These are phyloP conservation scores for Chlamydotis undulata DNA, from an alignment of 2,113 vertebrate genomes.

Conservation along the genomic window DNA sequence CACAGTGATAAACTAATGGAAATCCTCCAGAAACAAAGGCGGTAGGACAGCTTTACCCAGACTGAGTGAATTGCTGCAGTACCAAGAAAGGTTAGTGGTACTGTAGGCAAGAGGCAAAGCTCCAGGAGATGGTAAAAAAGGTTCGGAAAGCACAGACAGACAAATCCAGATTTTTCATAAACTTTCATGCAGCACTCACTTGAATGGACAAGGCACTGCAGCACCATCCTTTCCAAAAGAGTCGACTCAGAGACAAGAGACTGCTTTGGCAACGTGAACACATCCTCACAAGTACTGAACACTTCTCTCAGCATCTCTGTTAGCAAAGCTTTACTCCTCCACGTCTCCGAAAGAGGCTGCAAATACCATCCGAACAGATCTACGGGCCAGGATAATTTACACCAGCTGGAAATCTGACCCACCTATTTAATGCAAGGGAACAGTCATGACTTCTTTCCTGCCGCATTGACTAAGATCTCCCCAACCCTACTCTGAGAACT, in stretches of 20 bases:
- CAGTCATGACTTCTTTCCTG: constrained; percentile 6
- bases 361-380: background rate
- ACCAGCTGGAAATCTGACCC: constrained; percentile 22
- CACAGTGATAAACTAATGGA: background rate
- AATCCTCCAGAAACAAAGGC: background rate
- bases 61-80: background rate
- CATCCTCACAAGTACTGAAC: background rate
- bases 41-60: background rate
- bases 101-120: background rate
- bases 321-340: background rate
- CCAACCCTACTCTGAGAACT: background rate
- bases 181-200: background rate
- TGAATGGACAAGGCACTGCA: background rate
- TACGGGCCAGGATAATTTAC: background rate
- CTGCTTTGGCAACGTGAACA: background rate
- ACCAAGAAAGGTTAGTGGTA: background rate
- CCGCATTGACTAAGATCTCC: background rate
- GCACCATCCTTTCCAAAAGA: background rate
- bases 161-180: background rate
- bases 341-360: background rate
- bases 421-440: background rate
- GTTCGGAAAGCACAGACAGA: background rate
- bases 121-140: background rate
- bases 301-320: background rate
- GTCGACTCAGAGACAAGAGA: background rate